Evolutionary conservation across 2,888 invertebrate genomes (phyloP).

Genomic region (Lamellibrachia columna): DNA sequence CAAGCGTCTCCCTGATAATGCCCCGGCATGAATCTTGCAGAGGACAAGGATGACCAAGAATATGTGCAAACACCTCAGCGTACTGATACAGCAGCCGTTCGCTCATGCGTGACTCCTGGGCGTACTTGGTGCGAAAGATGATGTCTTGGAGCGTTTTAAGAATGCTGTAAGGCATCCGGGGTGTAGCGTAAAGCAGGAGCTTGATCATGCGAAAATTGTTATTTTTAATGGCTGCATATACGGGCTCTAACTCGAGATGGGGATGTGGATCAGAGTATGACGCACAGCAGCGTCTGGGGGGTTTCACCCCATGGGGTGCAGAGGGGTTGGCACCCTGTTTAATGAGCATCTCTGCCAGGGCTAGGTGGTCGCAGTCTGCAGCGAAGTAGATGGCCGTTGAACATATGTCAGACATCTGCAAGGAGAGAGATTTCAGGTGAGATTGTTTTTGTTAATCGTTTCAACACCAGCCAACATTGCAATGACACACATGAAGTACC

Average conservation of each 20-base stretch:
- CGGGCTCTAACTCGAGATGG: conserved; percentile 61
- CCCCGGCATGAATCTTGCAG: conserved; percentile 57
- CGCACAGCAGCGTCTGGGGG: conserved; percentile 53
- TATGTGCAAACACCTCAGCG: conserved; percentile 46
- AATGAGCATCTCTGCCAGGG: conserved; percentile 51
- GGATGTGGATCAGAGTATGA: conserved; percentile 59
- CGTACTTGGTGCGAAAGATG: conserved; percentile 51
- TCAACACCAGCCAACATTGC: too few species aligned
- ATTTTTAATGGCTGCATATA: conserved; percentile 59
- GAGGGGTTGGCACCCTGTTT: conserved; percentile 59
- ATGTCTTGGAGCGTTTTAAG: conserved; percentile 48
- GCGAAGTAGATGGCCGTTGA: conserved; percentile 57
- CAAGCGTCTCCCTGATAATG: conserved; percentile 48
- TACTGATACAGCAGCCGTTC: conserved; percentile 48
- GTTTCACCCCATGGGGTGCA: conserved; percentile 47
- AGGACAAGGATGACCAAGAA: conserved; percentile 45
- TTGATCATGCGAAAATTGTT: conserved; percentile 55
- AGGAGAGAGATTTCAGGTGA: conserved; percentile 13
- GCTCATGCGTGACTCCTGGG: conserved; percentile 48
- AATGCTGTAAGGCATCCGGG: conserved; percentile 46
- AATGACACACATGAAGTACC: too few species aligned
- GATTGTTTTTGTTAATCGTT: background rate
- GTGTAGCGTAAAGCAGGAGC: conserved; percentile 54
- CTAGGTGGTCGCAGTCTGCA: conserved; percentile 50
- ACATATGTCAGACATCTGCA: conserved; percentile 57